Evolutionary conservation across 2,797 vertebrate genomes (phyloP), one percentile per base, ranked within the genome.

Genomic region (Clarias pachynema): DNA sequence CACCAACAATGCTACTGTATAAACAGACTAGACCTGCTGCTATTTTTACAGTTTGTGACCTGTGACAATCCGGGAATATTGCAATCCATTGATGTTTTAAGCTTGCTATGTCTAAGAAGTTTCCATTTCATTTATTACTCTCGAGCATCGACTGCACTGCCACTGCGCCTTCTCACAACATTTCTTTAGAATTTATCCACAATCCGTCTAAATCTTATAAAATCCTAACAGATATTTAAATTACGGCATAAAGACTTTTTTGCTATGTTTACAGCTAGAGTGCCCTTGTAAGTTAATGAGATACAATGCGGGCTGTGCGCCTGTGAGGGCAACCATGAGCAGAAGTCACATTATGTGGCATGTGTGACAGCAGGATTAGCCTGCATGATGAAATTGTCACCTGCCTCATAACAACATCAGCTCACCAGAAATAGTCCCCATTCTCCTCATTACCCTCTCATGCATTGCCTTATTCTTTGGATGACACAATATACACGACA

Each of bases 351-450:
- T 79, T 60, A 79, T 37, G 22, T 78, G 29, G 20, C 56, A 78
- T 37, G 31, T 24, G 75, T 79, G 56, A 79, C 75, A 37, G 57
- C 75, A 79, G 57, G 34, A 79, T 74, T 29, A 74, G 49, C 44
- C 73, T 75, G 49, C 49, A 29, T 56, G 70, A 77, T 59, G 26
- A 77, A 78, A 78, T 24, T n/a, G 31, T 78, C 75, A 78, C 29
- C 75, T 78, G 57, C 18, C 22, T 3, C 9, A 6, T 37, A 78
- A 78, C 53, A 59, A 6, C 29, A 37, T 2, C 31, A 5, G 29
- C 73, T 34, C 22, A 34, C 56, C 75, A 78, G 75, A 78, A 60
- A 78, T 78, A 60, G 56, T 34, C 29, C 12, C 29, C 31, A 24
- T 78, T 78, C 31, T 60, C 75, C 56, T 78, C 56, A 60, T 78